These are phyloP conservation scores for Ctenosaura bakeri DNA, from an alignment of 2,797 vertebrate species.

Conservation along the genomic window DNA sequence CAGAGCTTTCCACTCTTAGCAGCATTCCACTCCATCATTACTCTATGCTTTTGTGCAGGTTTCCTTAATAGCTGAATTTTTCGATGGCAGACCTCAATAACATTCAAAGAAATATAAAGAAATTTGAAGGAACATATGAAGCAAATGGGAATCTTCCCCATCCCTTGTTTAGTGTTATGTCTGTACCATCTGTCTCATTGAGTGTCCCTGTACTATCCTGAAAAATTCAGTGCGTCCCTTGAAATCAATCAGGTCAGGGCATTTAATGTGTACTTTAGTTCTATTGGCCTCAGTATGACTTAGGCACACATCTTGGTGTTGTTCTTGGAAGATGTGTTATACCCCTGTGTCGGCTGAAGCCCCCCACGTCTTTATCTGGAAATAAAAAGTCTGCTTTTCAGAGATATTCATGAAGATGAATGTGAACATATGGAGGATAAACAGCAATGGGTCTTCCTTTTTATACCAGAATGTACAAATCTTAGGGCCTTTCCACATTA, in stretches of 20 bases:
- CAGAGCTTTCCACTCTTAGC: no score
- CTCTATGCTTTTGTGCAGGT: no score
- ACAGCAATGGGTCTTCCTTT: background rate
- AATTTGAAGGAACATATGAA: background rate
- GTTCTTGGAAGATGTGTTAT: background rate
- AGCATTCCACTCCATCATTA: no score
- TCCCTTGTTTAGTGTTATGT: background rate
- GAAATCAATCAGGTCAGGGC: background rate
- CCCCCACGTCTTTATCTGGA: background rate
- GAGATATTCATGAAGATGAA: background rate
- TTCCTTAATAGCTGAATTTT: no score
- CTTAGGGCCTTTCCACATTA: no score
- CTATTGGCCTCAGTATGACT: background rate
- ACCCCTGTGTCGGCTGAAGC: background rate
- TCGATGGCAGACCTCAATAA: no score
- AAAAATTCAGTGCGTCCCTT: no score
- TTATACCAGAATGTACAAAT: no score
- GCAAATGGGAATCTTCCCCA: background rate
- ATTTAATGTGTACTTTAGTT: background rate
- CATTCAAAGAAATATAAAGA: background rate
- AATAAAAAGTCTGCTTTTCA: background rate
- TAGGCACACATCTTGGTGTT: background rate
- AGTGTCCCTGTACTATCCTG: background rate
- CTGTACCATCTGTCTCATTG: background rate
- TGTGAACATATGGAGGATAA: background rate